Evolutionary conservation across 2,797 vertebrate genomes (phyloP), one percentile per base, ranked within the genome.

Genomic region (Cryptoblepharus egeriae): DNA sequence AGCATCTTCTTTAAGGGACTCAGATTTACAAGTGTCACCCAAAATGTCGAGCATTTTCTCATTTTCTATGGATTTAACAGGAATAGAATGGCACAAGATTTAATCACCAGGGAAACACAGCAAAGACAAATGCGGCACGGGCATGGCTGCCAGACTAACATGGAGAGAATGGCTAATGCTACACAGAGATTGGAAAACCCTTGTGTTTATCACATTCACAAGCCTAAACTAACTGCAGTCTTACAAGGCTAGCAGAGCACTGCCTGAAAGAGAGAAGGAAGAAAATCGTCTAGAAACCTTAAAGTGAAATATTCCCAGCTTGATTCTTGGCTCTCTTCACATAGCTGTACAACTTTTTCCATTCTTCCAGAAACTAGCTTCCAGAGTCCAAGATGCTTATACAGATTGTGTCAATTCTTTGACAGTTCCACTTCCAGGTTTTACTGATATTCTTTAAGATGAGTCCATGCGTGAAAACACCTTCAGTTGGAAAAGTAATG

Each of bases 21-120:
- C 98, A 98, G 98, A 98, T 97, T 98, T 98, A 99, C 98, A 99
- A 98, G 97, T 98, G 98, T 97, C 95, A 95, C 96, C 95, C 95
- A 95, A 95, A 95, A 95, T 95, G 92, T 95, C 98, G 96, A 98
- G 98, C 98, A 99, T 97, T 98, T 98, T 99, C 96, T 98, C 98
- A 98, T 97, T 98, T 98, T 99, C 98, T 99, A 99, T 97, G 98
- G 98, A 99, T 98, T 98, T 98, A 99, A 99, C 98, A 98, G 98
- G 98, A 99, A 99, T 98, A 99, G 97, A 99, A 99, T 98, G 97
- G 97, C 97, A 98, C 95, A 98, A 95, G 95, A 96, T 97, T 97
- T 97, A 97, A 97, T 97, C 95, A 97, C 97, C 96, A 97, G 96
- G 97, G 97, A 98, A 97, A 98, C 96, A 98, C 96, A 98, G 97